Evolutionary conservation across 2,797 vertebrate species (phyloP), one percentile per base, ranked within the genome.

Genomic region (Leptatherina wallacei): DNA sequence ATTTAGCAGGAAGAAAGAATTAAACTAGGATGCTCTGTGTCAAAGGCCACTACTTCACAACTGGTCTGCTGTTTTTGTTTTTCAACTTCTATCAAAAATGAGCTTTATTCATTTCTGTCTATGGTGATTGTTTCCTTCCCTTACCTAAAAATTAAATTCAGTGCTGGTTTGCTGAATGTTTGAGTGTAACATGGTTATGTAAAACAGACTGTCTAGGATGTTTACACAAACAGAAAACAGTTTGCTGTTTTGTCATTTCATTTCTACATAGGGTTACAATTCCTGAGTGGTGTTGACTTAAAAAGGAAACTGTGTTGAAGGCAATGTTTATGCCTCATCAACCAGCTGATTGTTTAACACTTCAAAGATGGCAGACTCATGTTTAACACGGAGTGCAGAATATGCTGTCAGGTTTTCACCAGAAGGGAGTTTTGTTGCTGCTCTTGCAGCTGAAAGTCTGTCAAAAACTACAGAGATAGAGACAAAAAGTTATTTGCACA

Each of bases 231-330:
- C 32, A 69, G 64, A 75, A 80, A 81, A 72, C 65, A 51, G 51
- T 13, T 51, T 11, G n/a, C 68, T 81, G 81, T 87, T 89, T 87
- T 85, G 83, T 88, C 85, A 63, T 87, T 81, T 78, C 3, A 18
- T 71, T 77, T 84, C 91, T 84, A 89, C 77, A 84, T 84, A 85
- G 80, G 71, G 65, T 54, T 61, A 60, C 81, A 77, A 85, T 90
- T 75, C 52, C 80, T 80, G 79, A 89, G 82, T 88, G 80, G 70
- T 90, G 78, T 85, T 91, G 88, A 88, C 84, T 91, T 89, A 85
- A 89, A 88, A 87, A 86, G 83, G 84, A 86, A 87, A 81, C 66
- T 10, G 35, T 61, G 75, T 69, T 38, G 55, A 78, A 68, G 79
- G 85, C 85, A 77, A 62, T 82, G 81, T 78, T 75, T 81, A 61